Evolutionary conservation across 2,888 invertebrate species (phyloP).

Genomic region (Tigriopus californicus): DNA sequence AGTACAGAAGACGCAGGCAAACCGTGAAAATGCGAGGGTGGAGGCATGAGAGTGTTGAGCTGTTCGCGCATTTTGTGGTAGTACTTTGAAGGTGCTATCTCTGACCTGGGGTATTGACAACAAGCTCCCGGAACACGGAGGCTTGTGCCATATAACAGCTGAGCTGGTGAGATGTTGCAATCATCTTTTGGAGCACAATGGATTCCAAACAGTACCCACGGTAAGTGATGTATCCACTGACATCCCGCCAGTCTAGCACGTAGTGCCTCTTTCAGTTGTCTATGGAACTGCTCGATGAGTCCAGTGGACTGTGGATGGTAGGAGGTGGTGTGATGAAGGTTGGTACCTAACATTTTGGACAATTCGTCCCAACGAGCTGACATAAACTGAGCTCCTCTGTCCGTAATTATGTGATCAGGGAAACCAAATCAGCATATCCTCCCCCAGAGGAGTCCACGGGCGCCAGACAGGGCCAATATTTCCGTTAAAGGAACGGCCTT

Average conservation of each 20-base stretch:
- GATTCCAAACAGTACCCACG: too few relatives aligned
- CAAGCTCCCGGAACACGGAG: too few relatives aligned
- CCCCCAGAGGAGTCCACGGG: constrained; percentile 15
- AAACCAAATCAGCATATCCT: constrained; percentile 19
- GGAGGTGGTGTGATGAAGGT: constrained; percentile 18
- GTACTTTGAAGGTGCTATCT: too few relatives aligned
- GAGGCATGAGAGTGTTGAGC: too few relatives aligned
- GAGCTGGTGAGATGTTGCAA: too few relatives aligned
- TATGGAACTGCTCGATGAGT: constrained; percentile 18
- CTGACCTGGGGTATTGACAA: too few relatives aligned
- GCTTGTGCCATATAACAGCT: too few relatives aligned
- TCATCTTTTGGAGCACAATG: too few relatives aligned
- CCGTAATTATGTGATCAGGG: constrained; percentile 17
- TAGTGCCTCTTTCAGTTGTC: not conserved
- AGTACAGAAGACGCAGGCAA: too few relatives aligned
- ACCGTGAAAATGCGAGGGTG: too few relatives aligned
- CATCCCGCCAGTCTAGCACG: not conserved
- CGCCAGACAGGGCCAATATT: constrained; percentile 15
- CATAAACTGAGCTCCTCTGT: constrained; percentile 19
- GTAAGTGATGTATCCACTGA: not conserved
- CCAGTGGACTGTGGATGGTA: constrained; percentile 20
- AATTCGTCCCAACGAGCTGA: constrained; percentile 12
- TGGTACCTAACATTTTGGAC: constrained; percentile 15
- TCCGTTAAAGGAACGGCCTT: constrained; percentile 15
- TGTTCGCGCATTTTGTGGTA: too few relatives aligned